These are phyloP conservation scores for Neotragus moschatus DNA, from an alignment of 2,113 vertebrate genomes.

Conservation along the genomic window DNA sequence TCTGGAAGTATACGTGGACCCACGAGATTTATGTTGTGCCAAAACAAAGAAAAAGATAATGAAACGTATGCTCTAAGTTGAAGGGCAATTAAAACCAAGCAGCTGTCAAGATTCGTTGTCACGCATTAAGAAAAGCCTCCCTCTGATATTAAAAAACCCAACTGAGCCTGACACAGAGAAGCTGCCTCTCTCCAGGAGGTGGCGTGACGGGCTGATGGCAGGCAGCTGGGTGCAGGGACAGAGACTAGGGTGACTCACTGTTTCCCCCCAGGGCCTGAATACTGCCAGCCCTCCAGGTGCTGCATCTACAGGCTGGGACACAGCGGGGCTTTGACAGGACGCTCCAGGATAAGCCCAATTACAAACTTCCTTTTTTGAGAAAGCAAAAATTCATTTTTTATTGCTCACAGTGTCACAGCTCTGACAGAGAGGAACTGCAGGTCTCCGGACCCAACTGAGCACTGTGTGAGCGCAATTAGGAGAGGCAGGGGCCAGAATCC, in stretches of 20 bases:
- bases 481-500: neutral
- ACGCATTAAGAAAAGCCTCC: neutral
- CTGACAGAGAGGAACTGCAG: neutral
- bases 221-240: neutral
- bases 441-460: neutral
- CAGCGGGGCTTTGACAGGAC: neutral
- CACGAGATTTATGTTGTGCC: too few species aligned
- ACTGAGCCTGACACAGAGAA: neutral
- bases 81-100: neutral
- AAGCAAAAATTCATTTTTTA: neutral
- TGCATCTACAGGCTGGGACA: neutral
- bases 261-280: neutral
- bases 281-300: neutral
- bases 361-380: neutral
- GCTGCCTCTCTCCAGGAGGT: neutral
- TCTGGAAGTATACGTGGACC: neutral
- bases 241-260: neutral
- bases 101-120: too few species aligned
- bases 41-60: neutral
- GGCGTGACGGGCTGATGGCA: too few species aligned
- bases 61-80: neutral
- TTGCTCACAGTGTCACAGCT: neutral
- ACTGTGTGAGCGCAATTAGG: neutral
- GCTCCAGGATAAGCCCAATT: neutral
- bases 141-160: neutral